Percentiles rank a stretch among this genome's conserved stretches.
Evolutionary conservation across 92 coral and sea anemone genomes (phyloP).

Genomic region (Zoanthus gigantus): DNA sequence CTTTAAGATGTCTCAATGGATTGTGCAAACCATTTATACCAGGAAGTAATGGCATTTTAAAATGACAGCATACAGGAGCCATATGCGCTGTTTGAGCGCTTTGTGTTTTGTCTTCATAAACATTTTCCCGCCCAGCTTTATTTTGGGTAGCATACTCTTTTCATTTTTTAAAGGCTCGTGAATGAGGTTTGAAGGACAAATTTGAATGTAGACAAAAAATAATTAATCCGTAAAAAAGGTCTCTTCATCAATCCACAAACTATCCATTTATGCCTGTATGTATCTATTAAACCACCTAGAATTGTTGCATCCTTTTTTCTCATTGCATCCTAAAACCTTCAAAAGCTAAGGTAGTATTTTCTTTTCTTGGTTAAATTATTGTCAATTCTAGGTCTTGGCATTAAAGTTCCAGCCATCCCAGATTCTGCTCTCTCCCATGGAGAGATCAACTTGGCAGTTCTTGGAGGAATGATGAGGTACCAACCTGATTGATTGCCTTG

Average conservation of each 20-base stretch:
- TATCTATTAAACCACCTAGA: background rate
- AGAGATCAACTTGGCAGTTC: slow-evolving; percentile 56
- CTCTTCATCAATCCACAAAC: background rate
- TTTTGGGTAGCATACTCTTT: no score
- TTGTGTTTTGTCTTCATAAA: no score
- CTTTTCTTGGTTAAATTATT: background rate
- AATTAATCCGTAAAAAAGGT: no score
- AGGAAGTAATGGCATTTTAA: no score
- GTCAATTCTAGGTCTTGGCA: slow-evolving; percentile 63
- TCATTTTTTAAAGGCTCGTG: no score
- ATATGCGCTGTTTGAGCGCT: no score
- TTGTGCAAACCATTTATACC: no score
- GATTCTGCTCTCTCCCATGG: slow-evolving; percentile 79
- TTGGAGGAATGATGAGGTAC: slow-evolving; percentile 78
- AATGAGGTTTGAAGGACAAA: no score
- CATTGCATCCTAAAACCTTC: background rate
- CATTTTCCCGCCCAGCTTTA: no score
- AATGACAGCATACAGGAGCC: no score
- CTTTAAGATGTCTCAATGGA: no score
- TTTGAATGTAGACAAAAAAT: no score
- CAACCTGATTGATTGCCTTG: background rate
- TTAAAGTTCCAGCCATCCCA: slow-evolving; percentile 80
- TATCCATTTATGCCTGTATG: background rate
- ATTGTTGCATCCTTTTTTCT: background rate
- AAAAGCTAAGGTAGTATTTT: background rate